Evolutionary conservation across 2,888 invertebrate genomes (phyloP).

Genomic region (Agrochola lychnidis): DNA sequence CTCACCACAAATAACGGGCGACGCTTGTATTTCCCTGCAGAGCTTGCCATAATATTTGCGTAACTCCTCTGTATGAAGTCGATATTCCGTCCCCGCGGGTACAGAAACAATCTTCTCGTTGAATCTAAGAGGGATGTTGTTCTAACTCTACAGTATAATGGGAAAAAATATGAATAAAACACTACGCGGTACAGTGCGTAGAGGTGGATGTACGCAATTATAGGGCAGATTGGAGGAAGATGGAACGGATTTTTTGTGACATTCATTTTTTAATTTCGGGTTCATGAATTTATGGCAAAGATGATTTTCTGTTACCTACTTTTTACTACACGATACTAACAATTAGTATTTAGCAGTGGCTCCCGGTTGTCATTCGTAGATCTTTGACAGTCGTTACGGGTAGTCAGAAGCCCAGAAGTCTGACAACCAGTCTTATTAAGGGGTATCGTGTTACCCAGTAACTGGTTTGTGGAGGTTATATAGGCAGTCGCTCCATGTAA

Average conservation of each 20-base stretch:
- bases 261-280: neutral
- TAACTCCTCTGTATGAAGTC: constrained; percentile 58
- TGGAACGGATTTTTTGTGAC: neutral
- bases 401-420: no score
- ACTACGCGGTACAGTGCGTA: constrained; percentile 16
- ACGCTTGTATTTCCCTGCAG: constrained; percentile 64
- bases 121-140: constrained; percentile 58
- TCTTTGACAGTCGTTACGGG: no score
- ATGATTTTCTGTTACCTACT: no score
- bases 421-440: no score
- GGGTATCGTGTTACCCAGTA: no score
- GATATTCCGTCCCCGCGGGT: constrained; percentile 60
- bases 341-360: no score
- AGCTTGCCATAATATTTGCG: constrained; percentile 64
- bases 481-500: no score
- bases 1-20: constrained; percentile 55
- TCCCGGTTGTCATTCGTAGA: no score
- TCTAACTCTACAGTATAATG: constrained; percentile 51
- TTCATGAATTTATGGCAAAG: neutral
- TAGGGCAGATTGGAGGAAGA: neutral
- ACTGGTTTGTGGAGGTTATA: no score
- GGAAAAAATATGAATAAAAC: constrained; percentile 60
- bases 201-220: constrained; percentile 15
- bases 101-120: constrained; percentile 60
- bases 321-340: no score